Evolutionary conservation across 2,113 vertebrate species (phyloP).

Genomic region (Morphnarchus princeps): DNA sequence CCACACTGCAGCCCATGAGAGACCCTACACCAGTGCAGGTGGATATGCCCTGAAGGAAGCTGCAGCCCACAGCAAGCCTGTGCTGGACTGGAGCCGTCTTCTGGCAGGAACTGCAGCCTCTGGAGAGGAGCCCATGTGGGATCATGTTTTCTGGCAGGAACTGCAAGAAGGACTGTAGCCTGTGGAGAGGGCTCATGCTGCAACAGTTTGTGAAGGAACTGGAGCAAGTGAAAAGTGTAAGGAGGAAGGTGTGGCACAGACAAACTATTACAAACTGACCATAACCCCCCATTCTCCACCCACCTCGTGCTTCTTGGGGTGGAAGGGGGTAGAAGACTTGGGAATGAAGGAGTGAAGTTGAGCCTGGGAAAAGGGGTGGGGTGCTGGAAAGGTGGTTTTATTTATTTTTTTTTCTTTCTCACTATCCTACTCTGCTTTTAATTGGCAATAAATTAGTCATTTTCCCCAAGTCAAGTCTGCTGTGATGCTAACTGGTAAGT

Average conservation of each 20-base stretch:
- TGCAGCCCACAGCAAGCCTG: neutral
- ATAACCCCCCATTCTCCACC: neutral
- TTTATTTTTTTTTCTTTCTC: neutral
- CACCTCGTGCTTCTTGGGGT: neutral
- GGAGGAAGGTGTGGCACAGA: neutral
- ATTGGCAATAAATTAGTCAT: neutral
- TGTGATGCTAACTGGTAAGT: neutral
- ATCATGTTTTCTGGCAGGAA: neutral
- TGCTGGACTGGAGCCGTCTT: neutral
- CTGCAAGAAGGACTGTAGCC: neutral
- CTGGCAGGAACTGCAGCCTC: neutral
- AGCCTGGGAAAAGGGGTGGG: neutral
- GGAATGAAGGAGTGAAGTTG: neutral
- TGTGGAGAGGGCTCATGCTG: neutral
- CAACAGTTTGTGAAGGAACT: neutral
- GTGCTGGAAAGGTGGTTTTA: neutral
- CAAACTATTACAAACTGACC: neutral
- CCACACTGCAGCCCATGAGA: neutral
- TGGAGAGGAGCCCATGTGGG: neutral
- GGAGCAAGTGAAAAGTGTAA: neutral
- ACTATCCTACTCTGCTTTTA: neutral
- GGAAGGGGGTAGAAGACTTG: neutral
- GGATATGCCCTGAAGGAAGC: neutral
- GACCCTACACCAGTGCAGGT: too few relatives aligned
- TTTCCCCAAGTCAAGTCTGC: too few relatives aligned